A percentile compares a stretch with the other conserved stretches of the same genome.
Conservation (phyloP, 2,797 vertebrate species). For the Malurus leucopterus region DNA sequence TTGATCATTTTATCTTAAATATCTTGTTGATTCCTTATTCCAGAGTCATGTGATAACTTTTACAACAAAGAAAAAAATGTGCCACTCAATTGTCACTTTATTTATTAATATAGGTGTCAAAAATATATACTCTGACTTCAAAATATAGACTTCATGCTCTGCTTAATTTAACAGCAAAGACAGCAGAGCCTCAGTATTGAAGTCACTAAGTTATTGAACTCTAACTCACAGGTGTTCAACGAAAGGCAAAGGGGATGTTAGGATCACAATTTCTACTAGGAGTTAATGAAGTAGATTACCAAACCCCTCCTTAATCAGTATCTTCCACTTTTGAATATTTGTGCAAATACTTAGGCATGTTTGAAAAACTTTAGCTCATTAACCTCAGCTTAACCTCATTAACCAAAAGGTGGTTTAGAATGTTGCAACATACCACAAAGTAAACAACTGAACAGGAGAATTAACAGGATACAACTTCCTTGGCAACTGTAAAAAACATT, state of each 20-base stretch:
- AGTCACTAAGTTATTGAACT: neutral
- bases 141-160: neutral
- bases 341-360: neutral
- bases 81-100: neutral
- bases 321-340: neutral
- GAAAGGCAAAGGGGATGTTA: neutral
- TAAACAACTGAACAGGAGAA: neutral
- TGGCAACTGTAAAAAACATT: neutral
- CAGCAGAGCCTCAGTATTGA: neutral
- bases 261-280: neutral
- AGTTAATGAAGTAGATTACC: neutral
- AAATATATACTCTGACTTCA: neutral
- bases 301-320: neutral
- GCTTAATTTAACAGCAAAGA: conserved; percentile 20
- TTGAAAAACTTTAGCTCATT: neutral
- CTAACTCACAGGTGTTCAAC: neutral
- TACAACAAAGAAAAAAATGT: neutral
- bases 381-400: neutral
- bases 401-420: neutral
- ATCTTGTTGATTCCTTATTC: neutral
- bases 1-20: neutral
- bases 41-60: neutral
- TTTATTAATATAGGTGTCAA: neutral
- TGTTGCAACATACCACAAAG: neutral
- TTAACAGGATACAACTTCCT: neutral